Conservation (phyloP, 2,888 invertebrate genomes). For the Orthonychiurus folsomi region DNA sequence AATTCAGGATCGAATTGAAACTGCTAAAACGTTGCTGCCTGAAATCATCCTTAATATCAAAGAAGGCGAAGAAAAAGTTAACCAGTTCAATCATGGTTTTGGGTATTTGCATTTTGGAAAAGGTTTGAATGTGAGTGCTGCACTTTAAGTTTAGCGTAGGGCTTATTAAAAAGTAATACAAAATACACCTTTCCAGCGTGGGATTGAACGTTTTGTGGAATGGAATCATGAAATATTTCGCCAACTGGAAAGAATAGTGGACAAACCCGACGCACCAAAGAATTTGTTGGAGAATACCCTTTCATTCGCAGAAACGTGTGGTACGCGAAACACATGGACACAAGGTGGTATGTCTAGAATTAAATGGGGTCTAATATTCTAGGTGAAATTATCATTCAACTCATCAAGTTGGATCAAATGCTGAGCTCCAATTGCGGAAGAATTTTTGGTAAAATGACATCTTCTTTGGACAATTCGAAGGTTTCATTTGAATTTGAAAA, state of each 20-base stretch:
- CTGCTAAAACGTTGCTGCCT: slow-evolving; percentile 32
- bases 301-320: slow-evolving; percentile 37
- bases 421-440: slow-evolving; percentile 31
- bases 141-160: slow-evolving; percentile 10
- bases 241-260: slow-evolving; percentile 30
- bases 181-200: slow-evolving; percentile 27
- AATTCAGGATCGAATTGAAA: slow-evolving; percentile 37
- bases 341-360: too few relatives aligned
- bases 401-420: slow-evolving; percentile 55
- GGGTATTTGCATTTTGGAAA: slow-evolving; percentile 37
- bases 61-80: slow-evolving; percentile 38
- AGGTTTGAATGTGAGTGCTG: slow-evolving; percentile 31
- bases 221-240: slow-evolving; percentile 38
- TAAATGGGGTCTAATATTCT: too few relatives aligned
- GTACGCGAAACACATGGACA: too few relatives aligned
- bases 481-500: slow-evolving; percentile 28
- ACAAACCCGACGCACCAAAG: slow-evolving; percentile 26
- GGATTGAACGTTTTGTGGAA: slow-evolving; percentile 33
- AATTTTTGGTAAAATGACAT: slow-evolving; percentile 20
- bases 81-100: slow-evolving; percentile 33
- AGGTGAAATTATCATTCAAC: slow-evolving; percentile 58
- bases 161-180: not conserved
- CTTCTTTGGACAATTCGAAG: slow-evolving; percentile 13
- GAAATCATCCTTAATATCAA: slow-evolving; percentile 37
- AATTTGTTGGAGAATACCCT: slow-evolving; percentile 36